Conservation (phyloP, 2,888 invertebrate genomes). For the Ornithoptera alexandrae region DNA sequence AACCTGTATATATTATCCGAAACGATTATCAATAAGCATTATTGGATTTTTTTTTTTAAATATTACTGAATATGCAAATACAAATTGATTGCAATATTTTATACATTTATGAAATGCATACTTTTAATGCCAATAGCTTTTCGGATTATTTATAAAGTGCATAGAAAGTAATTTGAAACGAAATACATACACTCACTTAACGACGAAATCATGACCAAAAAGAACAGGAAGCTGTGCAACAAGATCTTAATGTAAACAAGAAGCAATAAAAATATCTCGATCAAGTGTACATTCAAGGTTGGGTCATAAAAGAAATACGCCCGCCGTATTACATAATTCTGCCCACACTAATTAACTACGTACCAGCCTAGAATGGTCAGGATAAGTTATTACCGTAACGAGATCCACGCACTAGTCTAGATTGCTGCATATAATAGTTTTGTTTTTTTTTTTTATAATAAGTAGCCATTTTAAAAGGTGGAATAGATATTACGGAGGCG, state of each 20-base stretch:
- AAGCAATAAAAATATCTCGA: conserved; percentile 64
- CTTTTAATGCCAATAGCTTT: neutral
- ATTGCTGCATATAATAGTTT: conserved; percentile 36
- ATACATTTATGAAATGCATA: neutral
- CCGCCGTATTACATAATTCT: conserved; percentile 59
- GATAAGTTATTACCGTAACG: conserved; percentile 53
- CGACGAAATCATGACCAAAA: conserved; percentile 35
- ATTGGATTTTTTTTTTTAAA: neutral
- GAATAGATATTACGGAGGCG: conserved; percentile 50
- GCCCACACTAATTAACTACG: conserved; percentile 68
- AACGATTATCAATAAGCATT: neutral
- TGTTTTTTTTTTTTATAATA: conserved; percentile 52
- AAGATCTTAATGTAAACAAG: conserved; percentile 51
- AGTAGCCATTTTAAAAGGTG: conserved; percentile 59
- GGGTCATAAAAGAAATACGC: conserved; percentile 60
- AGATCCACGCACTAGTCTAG: conserved; percentile 39
- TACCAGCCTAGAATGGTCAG: conserved; percentile 58
- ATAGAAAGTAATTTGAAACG: neutral
- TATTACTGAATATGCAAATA: neutral
- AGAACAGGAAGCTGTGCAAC: conserved; percentile 44
- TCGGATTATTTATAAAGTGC: neutral
- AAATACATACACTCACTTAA: neutral
- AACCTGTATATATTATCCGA: conserved; percentile 13
- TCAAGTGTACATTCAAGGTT: conserved; percentile 67
- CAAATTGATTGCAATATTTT: neutral